These are phyloP conservation scores for Muscicapa striata DNA, from an alignment of 2,797 vertebrate genomes.

Conservation along the genomic window DNA sequence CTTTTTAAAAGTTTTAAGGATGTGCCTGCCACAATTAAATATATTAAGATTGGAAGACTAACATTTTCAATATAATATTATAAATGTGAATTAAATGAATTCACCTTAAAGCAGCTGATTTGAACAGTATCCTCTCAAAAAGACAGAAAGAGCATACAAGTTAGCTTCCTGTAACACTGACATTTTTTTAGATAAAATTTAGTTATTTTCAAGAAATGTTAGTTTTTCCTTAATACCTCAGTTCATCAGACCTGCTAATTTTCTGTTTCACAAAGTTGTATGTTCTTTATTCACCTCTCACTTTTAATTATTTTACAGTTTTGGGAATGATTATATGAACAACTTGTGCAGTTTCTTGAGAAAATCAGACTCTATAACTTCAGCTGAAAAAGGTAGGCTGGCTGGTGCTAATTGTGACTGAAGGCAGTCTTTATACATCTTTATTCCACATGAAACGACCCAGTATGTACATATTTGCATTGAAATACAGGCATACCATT, in stretches of 20 bases:
- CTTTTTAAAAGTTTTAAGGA: background rate
- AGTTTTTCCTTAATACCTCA: background rate
- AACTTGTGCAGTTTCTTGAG: background rate
- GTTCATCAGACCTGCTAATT: background rate
- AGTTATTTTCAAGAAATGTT: background rate
- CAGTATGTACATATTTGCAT: background rate
- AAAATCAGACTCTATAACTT: background rate
- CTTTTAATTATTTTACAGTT: background rate
- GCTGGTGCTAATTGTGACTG: accelerated
- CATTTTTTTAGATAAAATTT: background rate
- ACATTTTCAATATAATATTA: background rate
- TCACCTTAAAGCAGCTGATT: background rate
- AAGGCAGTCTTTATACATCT: background rate
- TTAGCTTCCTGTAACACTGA: background rate
- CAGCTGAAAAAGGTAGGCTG: background rate
- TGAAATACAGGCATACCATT: background rate
- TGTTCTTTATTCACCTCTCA: background rate
- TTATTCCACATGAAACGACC: background rate
- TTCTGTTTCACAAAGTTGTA: background rate
- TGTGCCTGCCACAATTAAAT: background rate
- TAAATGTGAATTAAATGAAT: background rate
- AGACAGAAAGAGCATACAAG: accelerated
- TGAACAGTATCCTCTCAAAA: background rate
- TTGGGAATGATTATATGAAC: background rate
- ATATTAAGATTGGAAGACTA: background rate